Evolutionary conservation across 2,888 invertebrate species (phyloP).

Genomic region (Plagiodera versicolora): DNA sequence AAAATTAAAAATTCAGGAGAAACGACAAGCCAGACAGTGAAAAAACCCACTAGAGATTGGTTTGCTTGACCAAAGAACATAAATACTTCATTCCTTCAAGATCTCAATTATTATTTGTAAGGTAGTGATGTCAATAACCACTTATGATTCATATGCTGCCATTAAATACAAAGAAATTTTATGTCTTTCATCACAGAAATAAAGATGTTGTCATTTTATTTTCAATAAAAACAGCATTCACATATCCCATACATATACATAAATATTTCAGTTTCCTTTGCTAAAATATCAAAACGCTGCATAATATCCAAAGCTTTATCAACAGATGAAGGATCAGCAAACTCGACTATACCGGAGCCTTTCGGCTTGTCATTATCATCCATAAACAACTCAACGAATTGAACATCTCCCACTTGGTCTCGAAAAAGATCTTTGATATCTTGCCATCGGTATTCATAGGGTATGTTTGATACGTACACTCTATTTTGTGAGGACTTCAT

Average conservation of each 20-base stretch:
- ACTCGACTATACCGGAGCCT: conserved; percentile 72
- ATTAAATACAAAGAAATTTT: too few relatives aligned
- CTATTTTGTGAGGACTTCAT: conserved; percentile 53
- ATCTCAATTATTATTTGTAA: too few relatives aligned
- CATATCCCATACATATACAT: too few relatives aligned
- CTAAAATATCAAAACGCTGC: conserved; percentile 89
- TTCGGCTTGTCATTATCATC: conserved; percentile 92
- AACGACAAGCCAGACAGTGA: conserved; percentile 73
- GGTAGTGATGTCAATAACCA: too few relatives aligned
- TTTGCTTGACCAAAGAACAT: too few relatives aligned
- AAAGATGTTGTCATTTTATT: background rate
- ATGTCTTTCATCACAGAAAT: too few relatives aligned
- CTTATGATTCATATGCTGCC: too few relatives aligned
- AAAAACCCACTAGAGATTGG: too few relatives aligned
- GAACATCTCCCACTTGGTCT: conserved; percentile 87
- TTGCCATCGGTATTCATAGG: conserved; percentile 97
- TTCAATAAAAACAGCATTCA: background rate
- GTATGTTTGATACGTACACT: conserved; percentile 91
- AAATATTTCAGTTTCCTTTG: too few relatives aligned
- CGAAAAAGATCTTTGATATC: conserved; percentile 95
- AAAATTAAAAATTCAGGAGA: conserved; percentile 67
- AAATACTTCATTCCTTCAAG: too few relatives aligned
- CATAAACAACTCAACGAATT: conserved; percentile 92
- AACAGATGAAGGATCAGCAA: conserved; percentile 35
- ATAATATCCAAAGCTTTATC: conserved; percentile 91